phyloP scores from a whole-genome alignment of 2,888 invertebrate species.

The Agrenia bidenticulata region DNA sequence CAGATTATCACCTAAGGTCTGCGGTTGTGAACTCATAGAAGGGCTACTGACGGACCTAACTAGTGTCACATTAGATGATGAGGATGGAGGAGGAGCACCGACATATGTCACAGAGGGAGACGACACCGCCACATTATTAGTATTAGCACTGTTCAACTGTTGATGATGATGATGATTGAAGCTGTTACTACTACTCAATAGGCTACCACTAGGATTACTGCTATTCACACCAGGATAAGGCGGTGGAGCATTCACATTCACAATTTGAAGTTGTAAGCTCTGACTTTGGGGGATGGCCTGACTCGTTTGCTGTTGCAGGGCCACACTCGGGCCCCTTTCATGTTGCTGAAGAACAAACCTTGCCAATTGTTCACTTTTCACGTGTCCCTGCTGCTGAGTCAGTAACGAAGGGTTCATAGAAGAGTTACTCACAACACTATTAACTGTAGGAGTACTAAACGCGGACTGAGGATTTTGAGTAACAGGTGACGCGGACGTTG shows the following conservation, averaged over 20 bases:
- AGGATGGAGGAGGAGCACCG: conserved; percentile 25
- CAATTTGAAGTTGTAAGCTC: conserved; percentile 51
- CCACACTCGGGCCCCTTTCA: conserved; percentile 22
- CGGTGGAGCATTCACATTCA: conserved; percentile 47
- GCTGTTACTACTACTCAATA: conserved; percentile 10
- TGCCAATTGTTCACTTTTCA: conserved; percentile 27
- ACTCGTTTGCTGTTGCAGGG: conserved; percentile 38
- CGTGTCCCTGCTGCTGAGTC: conserved; percentile 4
- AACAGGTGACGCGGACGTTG: conserved; percentile 1
- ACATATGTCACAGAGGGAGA: conserved; percentile 40
- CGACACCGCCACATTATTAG: conserved; percentile 53
- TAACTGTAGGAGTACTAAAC: conserved; percentile 15
- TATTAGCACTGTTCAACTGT: conserved; percentile 23
- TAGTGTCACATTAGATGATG: neutral
- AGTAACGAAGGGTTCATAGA: neutral
- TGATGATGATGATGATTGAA: conserved; percentile 18
- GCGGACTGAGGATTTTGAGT: neutral
- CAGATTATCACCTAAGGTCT: conserved; percentile 18
- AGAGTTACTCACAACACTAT: neutral
- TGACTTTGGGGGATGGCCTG: conserved; percentile 44
- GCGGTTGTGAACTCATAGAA: conserved; percentile 14
- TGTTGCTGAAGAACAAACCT: conserved; percentile 15
- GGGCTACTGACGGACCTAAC: conserved; percentile 21
- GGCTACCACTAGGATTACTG: conserved; percentile 32
- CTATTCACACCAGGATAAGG: conserved; percentile 50